Evolutionary conservation across 2,113 vertebrate genomes (phyloP).

Genomic region (Vidua macroura): DNA sequence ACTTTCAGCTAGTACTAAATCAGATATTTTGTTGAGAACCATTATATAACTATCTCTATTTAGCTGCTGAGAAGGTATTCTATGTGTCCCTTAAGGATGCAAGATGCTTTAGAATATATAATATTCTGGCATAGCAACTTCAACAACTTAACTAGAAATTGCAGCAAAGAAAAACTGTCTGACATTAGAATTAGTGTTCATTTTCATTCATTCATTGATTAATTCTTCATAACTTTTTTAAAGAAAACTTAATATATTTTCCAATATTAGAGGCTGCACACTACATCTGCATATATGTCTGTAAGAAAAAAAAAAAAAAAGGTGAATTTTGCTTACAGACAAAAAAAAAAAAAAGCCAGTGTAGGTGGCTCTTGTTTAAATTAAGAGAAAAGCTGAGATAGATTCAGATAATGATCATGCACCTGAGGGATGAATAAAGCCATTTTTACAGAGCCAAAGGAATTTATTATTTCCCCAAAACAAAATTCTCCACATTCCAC

Average conservation of each 20-base stretch:
- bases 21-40: neutral
- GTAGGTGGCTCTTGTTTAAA: constrained; percentile 36
- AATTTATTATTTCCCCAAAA: constrained; percentile 62
- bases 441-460: constrained; percentile 30
- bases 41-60: neutral
- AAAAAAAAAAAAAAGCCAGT: neutral
- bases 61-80: neutral
- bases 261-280: neutral
- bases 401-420: constrained; percentile 16
- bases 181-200: neutral
- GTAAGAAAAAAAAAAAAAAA: neutral
- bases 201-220: neutral
- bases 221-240: neutral
- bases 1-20: neutral
- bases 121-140: neutral
- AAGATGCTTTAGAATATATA: neutral
- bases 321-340: neutral
- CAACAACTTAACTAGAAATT: neutral
- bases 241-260: neutral
- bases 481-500: constrained; percentile 46
- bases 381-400: constrained; percentile 10
- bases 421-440: constrained; percentile 50
- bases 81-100: neutral
- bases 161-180: neutral
- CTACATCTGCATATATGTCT: neutral